These are phyloP conservation scores for Drosophila sucinea DNA, from an alignment of 1,140 invertebrate genomes.

Conservation along the genomic window DNA sequence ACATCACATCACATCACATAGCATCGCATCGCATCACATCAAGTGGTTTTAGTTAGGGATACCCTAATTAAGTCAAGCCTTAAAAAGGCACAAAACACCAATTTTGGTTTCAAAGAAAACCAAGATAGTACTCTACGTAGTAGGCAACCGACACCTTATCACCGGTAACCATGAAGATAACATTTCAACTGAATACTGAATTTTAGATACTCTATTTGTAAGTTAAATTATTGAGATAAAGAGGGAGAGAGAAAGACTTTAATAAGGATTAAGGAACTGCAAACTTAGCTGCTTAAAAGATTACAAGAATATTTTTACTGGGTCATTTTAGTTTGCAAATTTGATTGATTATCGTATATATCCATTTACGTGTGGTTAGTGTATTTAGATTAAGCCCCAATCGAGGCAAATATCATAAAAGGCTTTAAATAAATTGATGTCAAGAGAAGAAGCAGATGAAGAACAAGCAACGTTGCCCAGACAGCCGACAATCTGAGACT, in stretches of 20 bases:
- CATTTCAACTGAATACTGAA: background rate
- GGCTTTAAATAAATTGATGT: constrained; percentile 61
- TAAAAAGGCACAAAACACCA: constrained; percentile 12
- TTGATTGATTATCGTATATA: too few species aligned
- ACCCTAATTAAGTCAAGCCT: constrained; percentile 12
- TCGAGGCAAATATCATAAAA: constrained; percentile 53
- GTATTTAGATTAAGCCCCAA: constrained; percentile 13
- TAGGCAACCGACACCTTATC: constrained; percentile 5
- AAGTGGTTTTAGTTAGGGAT: constrained; percentile 12
- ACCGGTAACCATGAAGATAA: background rate
- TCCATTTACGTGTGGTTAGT: constrained; percentile 1
- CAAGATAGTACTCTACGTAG: background rate
- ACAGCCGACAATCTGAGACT: constrained; percentile 33
- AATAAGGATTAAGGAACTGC: too few species aligned
- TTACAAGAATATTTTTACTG: too few species aligned
- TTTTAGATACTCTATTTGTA: background rate
- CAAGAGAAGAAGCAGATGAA: constrained; percentile 33
- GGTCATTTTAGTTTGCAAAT: too few species aligned
- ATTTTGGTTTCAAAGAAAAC: constrained; percentile 11
- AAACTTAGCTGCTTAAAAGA: too few species aligned
- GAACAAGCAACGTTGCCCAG: constrained; percentile 22
- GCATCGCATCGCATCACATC: background rate
- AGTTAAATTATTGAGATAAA: too few species aligned
- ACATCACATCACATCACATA: background rate
- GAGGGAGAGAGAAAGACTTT: too few species aligned